Evolutionary conservation across 2,113 vertebrate genomes (phyloP).

Genomic region (human (Homo sapiens)): GRCh38 chr3:192511501-192512000

Average conservation of each 20-base stretch:
- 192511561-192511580: background rate
- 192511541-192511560: background rate
- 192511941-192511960: background rate
- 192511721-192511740: background rate
- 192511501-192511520: background rate
- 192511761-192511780: background rate
- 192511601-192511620: background rate
- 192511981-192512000: background rate
- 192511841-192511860: background rate
- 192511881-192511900: background rate
- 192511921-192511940: background rate
- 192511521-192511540: background rate
- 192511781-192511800: background rate
- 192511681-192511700: background rate
- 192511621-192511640: background rate
- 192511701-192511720: constrained; percentile 41
- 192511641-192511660: constrained; percentile 18
- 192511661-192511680: background rate
- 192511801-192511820: background rate
- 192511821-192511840: background rate
- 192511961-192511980: background rate
- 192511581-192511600: background rate
- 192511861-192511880: background rate
- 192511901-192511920: background rate
- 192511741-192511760: background rate